A percentile compares a stretch with the other conserved stretches of the same genome.
phyloP scores from a whole-genome alignment of 2,888 invertebrate genomes.

The Seladonia tumulorum region DNA sequence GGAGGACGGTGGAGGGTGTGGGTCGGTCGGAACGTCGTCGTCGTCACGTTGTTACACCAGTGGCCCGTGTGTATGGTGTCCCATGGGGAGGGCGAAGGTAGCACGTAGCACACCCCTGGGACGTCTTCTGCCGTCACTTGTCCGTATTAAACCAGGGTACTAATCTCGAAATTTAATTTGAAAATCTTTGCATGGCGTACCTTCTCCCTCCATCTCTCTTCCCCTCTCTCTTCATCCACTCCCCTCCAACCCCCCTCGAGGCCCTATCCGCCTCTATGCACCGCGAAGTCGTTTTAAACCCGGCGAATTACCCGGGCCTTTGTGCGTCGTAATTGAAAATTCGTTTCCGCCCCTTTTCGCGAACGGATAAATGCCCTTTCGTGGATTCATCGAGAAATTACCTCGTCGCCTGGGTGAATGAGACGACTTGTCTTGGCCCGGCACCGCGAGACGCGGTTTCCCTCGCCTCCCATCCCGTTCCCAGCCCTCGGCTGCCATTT shows the following conservation, averaged over 20 bases:
- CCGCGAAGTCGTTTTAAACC: slow-evolving; percentile 79
- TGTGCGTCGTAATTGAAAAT: slow-evolving; percentile 83
- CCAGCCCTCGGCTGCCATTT: slow-evolving; percentile 34
- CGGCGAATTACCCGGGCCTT: slow-evolving; percentile 80
- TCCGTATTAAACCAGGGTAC: slow-evolving; percentile 82
- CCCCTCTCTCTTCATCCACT: not conserved
- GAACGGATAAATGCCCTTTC: slow-evolving; percentile 68
- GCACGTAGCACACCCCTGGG: slow-evolving; percentile 82
- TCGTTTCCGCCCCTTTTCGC: slow-evolving; percentile 71
- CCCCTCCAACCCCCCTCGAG: not conserved
- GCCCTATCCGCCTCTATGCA: slow-evolving; percentile 25
- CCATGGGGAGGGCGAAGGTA: slow-evolving; percentile 75
- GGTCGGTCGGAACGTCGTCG: slow-evolving; percentile 65
- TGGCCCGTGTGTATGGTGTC: slow-evolving; percentile 71
- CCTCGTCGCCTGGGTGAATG: slow-evolving; percentile 57
- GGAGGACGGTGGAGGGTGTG: slow-evolving; percentile 66
- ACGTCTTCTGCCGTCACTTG: slow-evolving; percentile 82
- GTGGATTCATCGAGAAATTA: slow-evolving; percentile 66
- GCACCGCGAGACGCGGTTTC: slow-evolving; percentile 18
- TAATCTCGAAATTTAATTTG: slow-evolving; percentile 84
- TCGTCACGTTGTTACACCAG: slow-evolving; percentile 72
- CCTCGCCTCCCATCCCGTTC: not conserved
- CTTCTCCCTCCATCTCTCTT: not conserved
- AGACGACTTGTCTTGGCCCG: slow-evolving; percentile 42
- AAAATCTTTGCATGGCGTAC: slow-evolving; percentile 81